Evolutionary conservation across 2,113 vertebrate species (phyloP).

Genomic region (Labeo rohita): DNA sequence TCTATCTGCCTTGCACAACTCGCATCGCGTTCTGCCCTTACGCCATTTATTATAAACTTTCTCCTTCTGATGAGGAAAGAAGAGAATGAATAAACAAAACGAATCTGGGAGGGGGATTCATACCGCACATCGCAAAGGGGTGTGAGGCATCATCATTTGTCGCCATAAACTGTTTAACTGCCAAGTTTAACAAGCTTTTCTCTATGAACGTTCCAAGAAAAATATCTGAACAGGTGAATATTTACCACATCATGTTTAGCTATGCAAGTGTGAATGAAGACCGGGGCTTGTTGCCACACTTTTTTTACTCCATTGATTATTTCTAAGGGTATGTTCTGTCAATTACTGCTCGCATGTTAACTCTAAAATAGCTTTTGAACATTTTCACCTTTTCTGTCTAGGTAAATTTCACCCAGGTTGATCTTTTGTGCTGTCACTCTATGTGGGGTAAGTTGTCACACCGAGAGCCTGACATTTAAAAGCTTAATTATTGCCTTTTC

Average conservation of each 20-base stretch:
- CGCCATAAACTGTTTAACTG: slow-evolving; percentile 9
- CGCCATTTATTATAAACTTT: slow-evolving; percentile 50
- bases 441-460: neutral
- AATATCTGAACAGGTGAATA: slow-evolving; percentile 31
- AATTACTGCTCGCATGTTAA: neutral
- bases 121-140: neutral
- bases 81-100: slow-evolving; percentile 41
- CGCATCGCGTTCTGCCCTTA: slow-evolving; percentile 46
- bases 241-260: neutral
- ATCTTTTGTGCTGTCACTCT: neutral
- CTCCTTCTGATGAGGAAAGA: slow-evolving; percentile 21
- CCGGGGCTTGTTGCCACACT: neutral
- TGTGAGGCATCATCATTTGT: slow-evolving; percentile 22
- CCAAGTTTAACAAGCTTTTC: neutral
- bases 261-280: neutral
- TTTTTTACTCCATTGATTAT: neutral
- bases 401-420: no score
- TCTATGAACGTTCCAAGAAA: neutral
- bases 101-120: slow-evolving; percentile 4
- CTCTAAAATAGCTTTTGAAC: neutral
- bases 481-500: neutral
- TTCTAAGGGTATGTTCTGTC: neutral
- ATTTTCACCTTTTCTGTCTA: neutral
- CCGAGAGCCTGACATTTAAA: neutral
- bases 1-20: slow-evolving; percentile 49